phyloP scores from a whole-genome alignment of 2,113 vertebrate species.

The Corydoras maculifer region DNA sequence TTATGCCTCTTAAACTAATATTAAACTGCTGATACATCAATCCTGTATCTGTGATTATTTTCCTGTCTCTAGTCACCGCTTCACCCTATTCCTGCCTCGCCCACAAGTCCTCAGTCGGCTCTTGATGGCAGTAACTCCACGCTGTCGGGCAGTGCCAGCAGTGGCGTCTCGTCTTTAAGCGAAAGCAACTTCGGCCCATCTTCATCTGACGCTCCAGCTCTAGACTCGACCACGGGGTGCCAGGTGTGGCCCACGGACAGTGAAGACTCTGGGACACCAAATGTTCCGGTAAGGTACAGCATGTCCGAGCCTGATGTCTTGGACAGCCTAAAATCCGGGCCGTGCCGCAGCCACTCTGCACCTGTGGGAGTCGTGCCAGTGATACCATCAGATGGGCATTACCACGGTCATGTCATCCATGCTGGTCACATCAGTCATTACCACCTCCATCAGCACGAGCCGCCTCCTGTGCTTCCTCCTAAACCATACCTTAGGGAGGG shows the following conservation, averaged over 20 bases:
- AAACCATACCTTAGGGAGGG: slow-evolving; percentile 89
- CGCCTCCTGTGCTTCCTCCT: slow-evolving; percentile 78
- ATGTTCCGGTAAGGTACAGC: slow-evolving; percentile 89
- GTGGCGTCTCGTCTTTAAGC: slow-evolving; percentile 88
- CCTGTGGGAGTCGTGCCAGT: slow-evolving; percentile 72
- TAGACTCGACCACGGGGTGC: slow-evolving; percentile 83
- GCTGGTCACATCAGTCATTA: slow-evolving; percentile 55
- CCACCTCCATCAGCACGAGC: slow-evolving; percentile 62
- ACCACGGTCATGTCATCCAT: slow-evolving; percentile 63
- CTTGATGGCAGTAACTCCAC: slow-evolving; percentile 95
- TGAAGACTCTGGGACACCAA: slow-evolving; percentile 80
- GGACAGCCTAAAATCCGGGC: slow-evolving; percentile 77
- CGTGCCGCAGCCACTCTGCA: slow-evolving; percentile 88
- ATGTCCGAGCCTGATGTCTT: slow-evolving; percentile 85
- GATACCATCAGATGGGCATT: slow-evolving; percentile 48
- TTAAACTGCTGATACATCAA: too few relatives aligned
- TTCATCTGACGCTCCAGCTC: slow-evolving; percentile 77
- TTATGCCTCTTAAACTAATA: too few relatives aligned
- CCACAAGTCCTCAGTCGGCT: slow-evolving; percentile 89
- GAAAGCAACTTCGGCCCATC: slow-evolving; percentile 90
- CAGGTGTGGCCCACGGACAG: slow-evolving; percentile 81
- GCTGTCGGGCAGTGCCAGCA: slow-evolving; percentile 90
- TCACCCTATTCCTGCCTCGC: slow-evolving; percentile 91
- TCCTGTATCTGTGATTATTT: neutral
- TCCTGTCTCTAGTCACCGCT: slow-evolving; percentile 74